Conservation (phyloP, 2,888 invertebrate genomes). For the Spilosoma lubricipeda region DNA sequence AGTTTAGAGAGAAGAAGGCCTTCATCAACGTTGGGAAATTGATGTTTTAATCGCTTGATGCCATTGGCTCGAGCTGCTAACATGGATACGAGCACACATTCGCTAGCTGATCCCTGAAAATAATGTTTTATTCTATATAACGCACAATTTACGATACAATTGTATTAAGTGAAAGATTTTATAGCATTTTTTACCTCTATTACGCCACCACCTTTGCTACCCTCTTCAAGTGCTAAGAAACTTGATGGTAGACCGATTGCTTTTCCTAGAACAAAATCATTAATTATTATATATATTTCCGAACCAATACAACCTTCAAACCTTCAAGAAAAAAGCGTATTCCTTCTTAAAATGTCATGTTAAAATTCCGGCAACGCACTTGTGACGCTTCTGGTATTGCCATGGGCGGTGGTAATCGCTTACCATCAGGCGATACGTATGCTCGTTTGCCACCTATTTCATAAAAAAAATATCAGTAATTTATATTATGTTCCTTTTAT, state of each 20-base stretch:
- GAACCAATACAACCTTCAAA: too few species aligned
- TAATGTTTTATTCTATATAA: background rate
- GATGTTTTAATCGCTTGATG: constrained; percentile 93
- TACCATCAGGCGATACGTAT: too few species aligned
- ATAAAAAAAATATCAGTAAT: background rate
- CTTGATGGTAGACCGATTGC: constrained; percentile 96
- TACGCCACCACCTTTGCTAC: constrained; percentile 96
- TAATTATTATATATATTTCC: too few species aligned
- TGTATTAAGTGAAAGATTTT: background rate
- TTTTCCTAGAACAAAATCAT: constrained; percentile 86
- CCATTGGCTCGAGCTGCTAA: constrained; percentile 96
- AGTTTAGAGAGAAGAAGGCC: constrained; percentile 95
- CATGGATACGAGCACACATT: constrained; percentile 97
- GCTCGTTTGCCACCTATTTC: too few species aligned
- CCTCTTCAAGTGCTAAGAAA: constrained; percentile 93
- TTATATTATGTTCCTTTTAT: background rate
- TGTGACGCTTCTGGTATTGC: too few species aligned
- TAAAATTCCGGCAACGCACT: too few species aligned
- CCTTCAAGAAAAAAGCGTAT: too few species aligned
- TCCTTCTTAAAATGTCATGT: too few species aligned
- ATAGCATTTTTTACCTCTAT: constrained; percentile 90
- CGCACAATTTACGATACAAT: background rate
- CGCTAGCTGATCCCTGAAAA: constrained; percentile 96
- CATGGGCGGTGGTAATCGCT: too few species aligned
- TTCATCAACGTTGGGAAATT: constrained; percentile 95